phyloP scores from a whole-genome alignment of 2,888 invertebrate species.

The Frankliniella fusca region DNA sequence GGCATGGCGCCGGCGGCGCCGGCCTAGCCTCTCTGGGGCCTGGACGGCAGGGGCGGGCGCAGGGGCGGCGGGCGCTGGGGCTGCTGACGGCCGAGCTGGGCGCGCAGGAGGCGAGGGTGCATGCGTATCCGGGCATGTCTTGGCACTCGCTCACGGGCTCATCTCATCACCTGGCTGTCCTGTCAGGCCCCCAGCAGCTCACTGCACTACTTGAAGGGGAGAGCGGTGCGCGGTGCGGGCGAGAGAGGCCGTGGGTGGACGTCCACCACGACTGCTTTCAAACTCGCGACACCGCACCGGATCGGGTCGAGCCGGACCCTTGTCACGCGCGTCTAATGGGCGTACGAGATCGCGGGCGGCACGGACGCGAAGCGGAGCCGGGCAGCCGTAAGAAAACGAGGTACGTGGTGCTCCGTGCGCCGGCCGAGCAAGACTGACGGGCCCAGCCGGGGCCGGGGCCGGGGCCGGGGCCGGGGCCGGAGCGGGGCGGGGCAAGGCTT shows the following conservation, averaged over 20 bases:
- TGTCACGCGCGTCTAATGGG: background rate
- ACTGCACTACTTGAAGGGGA: background rate
- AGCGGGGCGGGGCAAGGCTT: background rate
- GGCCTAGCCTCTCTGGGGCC: background rate
- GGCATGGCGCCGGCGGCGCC: background rate
- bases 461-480: background rate
- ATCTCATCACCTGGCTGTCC: background rate
- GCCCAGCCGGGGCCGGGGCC: background rate
- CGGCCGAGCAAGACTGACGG: background rate
- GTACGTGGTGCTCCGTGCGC: background rate
- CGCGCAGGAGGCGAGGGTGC: background rate
- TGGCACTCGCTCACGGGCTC: background rate
- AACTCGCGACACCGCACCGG: background rate
- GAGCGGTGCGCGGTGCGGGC: background rate
- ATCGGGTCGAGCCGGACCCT: background rate
- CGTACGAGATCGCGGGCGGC: background rate
- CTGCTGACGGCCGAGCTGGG: background rate
- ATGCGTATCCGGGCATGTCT: slow-evolving; percentile 18
- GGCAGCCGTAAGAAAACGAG: background rate
- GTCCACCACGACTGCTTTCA: too few relatives aligned
- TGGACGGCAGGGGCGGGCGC: background rate
- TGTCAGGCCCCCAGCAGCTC: too few relatives aligned
- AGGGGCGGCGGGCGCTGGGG: too few relatives aligned
- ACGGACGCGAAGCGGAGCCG: background rate
- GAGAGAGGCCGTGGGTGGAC: too few relatives aligned